Conservation (phyloP, 1,140 invertebrate species). For the Leptopilina clavipes region DNA sequence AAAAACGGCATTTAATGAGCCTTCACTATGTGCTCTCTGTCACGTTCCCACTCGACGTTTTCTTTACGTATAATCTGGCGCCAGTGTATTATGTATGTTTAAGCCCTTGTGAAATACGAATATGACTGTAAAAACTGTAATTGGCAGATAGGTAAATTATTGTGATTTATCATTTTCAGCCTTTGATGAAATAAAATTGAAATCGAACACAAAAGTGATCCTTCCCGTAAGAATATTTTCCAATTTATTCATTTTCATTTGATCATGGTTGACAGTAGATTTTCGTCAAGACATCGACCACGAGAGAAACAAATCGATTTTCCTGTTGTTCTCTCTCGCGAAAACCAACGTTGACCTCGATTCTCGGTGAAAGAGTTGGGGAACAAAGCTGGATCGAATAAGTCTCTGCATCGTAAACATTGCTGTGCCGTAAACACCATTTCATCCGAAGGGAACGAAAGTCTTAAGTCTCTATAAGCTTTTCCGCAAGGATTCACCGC, state of each 20-base stretch:
- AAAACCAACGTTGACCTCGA: conserved; percentile 29
- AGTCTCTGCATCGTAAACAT: conserved; percentile 42
- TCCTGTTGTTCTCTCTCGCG: conserved; percentile 9
- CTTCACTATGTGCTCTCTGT: not conserved
- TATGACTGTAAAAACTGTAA: no score
- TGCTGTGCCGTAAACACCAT: conserved; percentile 51
- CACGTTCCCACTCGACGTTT: not conserved
- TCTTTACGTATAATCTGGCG: not conserved
- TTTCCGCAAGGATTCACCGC: conserved; percentile 66
- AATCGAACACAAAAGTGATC: not conserved
- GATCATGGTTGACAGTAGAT: not conserved
- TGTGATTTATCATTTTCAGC: no score
- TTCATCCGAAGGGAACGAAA: conserved; percentile 48
- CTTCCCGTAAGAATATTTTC: no score
- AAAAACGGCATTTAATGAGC: not conserved
- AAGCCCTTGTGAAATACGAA: no score
- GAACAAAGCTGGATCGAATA: conserved; percentile 17
- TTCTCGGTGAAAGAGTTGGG: conserved; percentile 5
- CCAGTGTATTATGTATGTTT: not conserved
- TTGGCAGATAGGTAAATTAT: no score
- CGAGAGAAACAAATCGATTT: not conserved
- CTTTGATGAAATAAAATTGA: no score
- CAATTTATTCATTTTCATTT: not conserved
- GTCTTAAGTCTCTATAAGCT: conserved; percentile 64
- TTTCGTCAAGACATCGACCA: not conserved